Evolutionary conservation across 2,113 vertebrate species (phyloP).

Genomic region (Glaucomys volans): DNA sequence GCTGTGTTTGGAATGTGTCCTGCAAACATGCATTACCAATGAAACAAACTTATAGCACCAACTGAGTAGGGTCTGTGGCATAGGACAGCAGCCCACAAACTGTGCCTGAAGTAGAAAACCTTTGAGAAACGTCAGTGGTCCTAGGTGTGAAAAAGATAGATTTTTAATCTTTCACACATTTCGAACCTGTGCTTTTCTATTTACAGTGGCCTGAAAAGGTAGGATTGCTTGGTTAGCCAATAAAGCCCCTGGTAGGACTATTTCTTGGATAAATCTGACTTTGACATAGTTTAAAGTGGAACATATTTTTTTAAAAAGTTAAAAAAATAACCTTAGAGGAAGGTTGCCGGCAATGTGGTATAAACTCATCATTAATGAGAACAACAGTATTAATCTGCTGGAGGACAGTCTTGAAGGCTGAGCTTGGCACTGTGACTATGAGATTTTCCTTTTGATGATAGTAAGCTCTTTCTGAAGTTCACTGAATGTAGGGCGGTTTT

Average conservation of each 20-base stretch:
- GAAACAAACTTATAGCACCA: constrained; percentile 29
- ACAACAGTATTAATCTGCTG: constrained; percentile 76
- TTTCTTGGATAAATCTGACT: constrained; percentile 72
- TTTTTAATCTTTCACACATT: constrained; percentile 67
- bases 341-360: constrained; percentile 80
- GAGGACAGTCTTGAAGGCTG: constrained; percentile 75
- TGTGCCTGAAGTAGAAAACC: constrained; percentile 62
- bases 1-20: not conserved
- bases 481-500: constrained; percentile 95
- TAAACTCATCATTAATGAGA: constrained; percentile 80
- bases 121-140: constrained; percentile 68
- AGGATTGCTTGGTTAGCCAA: constrained; percentile 74
- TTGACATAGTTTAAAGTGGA: constrained; percentile 74
- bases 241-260: constrained; percentile 69
- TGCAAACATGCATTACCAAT: constrained; percentile 43
- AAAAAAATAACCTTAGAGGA: constrained; percentile 83
- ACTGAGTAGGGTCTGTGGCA: constrained; percentile 24
- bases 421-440: constrained; percentile 78
- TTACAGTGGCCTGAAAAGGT: constrained; percentile 78
- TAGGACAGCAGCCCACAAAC: constrained; percentile 39
- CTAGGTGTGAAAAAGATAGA: constrained; percentile 63
- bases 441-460: constrained; percentile 92
- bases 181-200: constrained; percentile 78
- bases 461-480: constrained; percentile 95
- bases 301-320: constrained; percentile 68